Base-by-base conservation (phyloP, 1,140 invertebrate species). In the Wiebesia pumilae region DNA sequence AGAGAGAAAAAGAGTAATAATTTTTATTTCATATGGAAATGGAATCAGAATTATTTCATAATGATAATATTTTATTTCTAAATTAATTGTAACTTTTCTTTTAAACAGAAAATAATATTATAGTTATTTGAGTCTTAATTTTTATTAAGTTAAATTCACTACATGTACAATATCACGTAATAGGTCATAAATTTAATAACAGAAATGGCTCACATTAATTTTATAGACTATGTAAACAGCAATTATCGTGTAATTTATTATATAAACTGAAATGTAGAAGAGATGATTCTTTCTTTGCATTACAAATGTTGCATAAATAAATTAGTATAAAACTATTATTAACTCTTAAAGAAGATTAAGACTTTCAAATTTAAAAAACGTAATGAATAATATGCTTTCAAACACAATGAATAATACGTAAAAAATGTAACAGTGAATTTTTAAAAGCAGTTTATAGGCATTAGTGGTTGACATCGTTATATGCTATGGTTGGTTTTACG, bases 401-500 rank as follows among this genome's bases (percentile, higher is more conserved):
- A 71, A 19, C 33, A 38, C 40, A 38, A 14, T 38, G 40, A 4
- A 38, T 35, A 38, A 71, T 10, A 27, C 10, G 3, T 27, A 62
- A 62, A 27, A 27, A 62, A 27, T 24, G 1, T 62, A 27, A 71
- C 21, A 79, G 67, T 83, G 43, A 75, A 83, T 58, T 58, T 83
- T 73, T 35, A 83, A 58, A 62, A 33, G 43, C 19, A 73, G 33
- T 62, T 77, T 62, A 77, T 43, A 30, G 35, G 47, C 30, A 65
- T 84, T 84, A 84, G 65, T 43, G 71, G 47, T 30, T 38, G 35
- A 71, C 69, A 33, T 38, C 30, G 3, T 51, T 65, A 4, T 47
- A 73, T 4, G 47, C 14, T 77, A 33, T 43, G 38, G 21, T 58
- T 86, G 77, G 54, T 82, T 86, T 77, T 43, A 82, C 54, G 67